These are phyloP conservation scores for Remorina albescens DNA, from an alignment of 2,797 vertebrate genomes.

Conservation along the genomic window DNA sequence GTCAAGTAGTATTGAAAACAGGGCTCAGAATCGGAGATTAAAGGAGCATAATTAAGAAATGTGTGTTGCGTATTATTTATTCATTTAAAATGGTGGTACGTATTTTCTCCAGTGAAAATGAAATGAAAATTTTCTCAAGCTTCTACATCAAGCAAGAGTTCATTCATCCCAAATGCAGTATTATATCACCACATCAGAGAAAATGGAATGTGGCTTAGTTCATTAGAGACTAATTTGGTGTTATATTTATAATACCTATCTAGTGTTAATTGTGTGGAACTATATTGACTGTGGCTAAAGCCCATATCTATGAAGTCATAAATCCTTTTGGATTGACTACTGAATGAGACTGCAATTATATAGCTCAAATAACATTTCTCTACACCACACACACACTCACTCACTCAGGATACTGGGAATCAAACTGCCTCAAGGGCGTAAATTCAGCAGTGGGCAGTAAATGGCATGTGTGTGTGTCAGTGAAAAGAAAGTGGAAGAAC, in stretches of 20 bases:
- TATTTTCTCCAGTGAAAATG: conserved; percentile 1
- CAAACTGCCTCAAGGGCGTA: no score
- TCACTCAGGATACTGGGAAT: background rate
- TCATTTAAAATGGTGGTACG: no score
- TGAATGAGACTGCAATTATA: background rate
- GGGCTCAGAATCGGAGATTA: conserved; percentile 20
- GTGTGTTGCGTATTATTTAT: no score
- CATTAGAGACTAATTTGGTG: background rate
- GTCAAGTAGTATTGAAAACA: conserved; percentile 8
- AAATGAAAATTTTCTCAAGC: background rate
- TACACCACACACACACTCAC: background rate
- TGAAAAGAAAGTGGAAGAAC: background rate
- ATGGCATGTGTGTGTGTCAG: no score
- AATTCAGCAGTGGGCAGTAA: conserved; percentile 19
- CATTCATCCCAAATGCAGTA: background rate
- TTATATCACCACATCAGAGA: background rate
- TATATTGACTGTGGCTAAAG: background rate
- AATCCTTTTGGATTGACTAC: background rate
- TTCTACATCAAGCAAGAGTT: conserved; percentile 11
- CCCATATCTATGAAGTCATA: background rate
- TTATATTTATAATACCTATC: background rate
- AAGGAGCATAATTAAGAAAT: conserved; percentile 35
- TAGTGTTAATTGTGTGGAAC: background rate
- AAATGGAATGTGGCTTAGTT: background rate
- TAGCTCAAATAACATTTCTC: no score